Base-by-base conservation (phyloP, 2,113 vertebrate genomes). In the Tragelaphus scriptus region DNA sequence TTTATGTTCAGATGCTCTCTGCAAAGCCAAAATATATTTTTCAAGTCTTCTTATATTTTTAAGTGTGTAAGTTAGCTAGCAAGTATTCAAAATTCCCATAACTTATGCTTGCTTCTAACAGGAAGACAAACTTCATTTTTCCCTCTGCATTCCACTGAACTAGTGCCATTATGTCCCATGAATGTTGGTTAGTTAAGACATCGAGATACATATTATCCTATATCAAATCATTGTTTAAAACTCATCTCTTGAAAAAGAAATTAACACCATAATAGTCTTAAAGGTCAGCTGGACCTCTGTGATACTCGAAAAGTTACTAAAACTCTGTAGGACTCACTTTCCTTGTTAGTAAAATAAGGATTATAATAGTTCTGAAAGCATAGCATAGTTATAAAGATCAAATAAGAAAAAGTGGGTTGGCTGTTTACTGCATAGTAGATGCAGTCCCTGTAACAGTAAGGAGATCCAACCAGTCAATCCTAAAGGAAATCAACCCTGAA, bases 101-200 rank as follows among this genome's bases (percentile, higher is more conserved):
- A 14, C 12, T 96, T 87, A 61, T 85, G 14, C 23, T 96, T 97
- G 26, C 28, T 89, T 91, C n/a, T 89, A 55, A 87, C 5, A 65
- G 3, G 11, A 96, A 88, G n/a, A 89, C n/a, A 87, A 96, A 80
- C 8, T 87, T 82, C 59, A n/a, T 2, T 47, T 75, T 47, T 95
- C 44, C 47, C 36, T 90, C 13, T 79, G 21, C 8, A 61, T 80
- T n/a, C 65, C 63, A 87, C 36, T 63, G n/a, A 81, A 58, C 36
- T 16, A 82, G 7, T 82, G 47, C 30, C 55, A 85, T 77, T 61
- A 55, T 51, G 32, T 85, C n/a, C 40, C 23, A 75, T n/a, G 28
- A 95, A 36, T 90, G 92, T 97, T 93, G 28, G 10, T 94, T 92
- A 30, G 85, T 40, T 87, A 58, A 95, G n/a, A 71, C 23, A 14